phyloP scores from a whole-genome alignment of 2,797 vertebrate genomes.

The Onychomys arenicola region DNA sequence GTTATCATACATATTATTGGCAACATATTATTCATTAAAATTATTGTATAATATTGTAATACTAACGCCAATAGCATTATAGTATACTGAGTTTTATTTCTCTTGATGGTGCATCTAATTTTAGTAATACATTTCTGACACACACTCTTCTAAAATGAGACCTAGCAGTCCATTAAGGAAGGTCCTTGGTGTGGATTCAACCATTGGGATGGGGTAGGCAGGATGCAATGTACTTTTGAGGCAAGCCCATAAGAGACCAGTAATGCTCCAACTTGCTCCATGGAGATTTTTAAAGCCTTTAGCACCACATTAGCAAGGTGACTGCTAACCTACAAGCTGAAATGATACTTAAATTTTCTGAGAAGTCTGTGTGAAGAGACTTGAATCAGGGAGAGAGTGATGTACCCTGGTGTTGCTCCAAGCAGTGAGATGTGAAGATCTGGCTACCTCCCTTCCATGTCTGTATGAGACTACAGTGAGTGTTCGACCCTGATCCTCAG shows the following conservation, averaged over 20 bases:
- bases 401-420: too few species aligned
- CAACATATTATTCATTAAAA: background rate
- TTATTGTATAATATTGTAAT: background rate
- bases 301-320: background rate
- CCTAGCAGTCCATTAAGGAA: background rate
- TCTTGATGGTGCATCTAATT: background rate
- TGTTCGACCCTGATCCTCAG: background rate
- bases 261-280: background rate
- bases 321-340: fast-evolving
- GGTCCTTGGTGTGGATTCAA: background rate
- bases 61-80: background rate
- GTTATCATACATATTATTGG: background rate
- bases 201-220: fast-evolving
- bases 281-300: background rate
- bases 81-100: background rate
- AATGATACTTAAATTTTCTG: background rate
- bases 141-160: background rate
- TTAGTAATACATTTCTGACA: background rate
- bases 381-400: background rate
- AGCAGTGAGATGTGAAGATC: background rate
- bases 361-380: fast-evolving
- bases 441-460: too few species aligned
- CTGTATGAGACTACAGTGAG: background rate
- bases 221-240: background rate
- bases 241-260: background rate